These are phyloP conservation scores for Meiosimyza decipiens DNA, from an alignment of 2,888 invertebrate genomes.

Conservation along the genomic window DNA sequence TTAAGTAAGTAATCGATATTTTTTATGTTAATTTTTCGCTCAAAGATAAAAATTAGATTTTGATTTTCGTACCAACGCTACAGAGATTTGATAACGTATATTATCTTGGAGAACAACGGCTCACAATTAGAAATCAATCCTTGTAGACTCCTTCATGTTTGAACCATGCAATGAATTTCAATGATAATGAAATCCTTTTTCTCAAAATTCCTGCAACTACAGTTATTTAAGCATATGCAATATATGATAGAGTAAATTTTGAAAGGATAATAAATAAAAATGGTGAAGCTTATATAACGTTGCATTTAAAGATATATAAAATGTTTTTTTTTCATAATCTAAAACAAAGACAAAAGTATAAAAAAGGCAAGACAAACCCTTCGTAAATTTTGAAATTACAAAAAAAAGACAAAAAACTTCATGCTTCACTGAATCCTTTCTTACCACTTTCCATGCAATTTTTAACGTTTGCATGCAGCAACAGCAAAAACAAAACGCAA, in stretches of 20 bases:
- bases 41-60: too few species aligned
- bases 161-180: neutral
- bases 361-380: neutral
- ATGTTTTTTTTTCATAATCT: neutral
- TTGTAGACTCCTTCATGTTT: too few species aligned
- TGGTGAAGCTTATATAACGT: slow-evolving; percentile 44
- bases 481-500: slow-evolving; percentile 11
- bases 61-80: too few species aligned
- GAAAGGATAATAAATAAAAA: slow-evolving; percentile 29
- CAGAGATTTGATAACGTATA: too few species aligned
- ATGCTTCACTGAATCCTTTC: slow-evolving; percentile 44
- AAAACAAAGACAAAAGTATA: slow-evolving; percentile 2
- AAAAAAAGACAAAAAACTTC: slow-evolving; percentile 27
- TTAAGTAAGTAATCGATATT: too few species aligned
- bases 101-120: too few species aligned
- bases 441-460: slow-evolving; percentile 41
- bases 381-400: neutral
- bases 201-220: neutral
- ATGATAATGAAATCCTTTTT: neutral
- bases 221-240: slow-evolving; percentile 4
- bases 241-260: neutral
- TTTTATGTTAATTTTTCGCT: too few species aligned
- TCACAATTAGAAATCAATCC: too few species aligned
- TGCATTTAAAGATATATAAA: slow-evolving; percentile 40
- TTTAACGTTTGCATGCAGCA: slow-evolving; percentile 16